A percentile compares a stretch with the other conserved stretches of the same genome.
Evolutionary conservation across 1,140 invertebrate species (phyloP).

Genomic region (Oreohelix idahoensis): DNA sequence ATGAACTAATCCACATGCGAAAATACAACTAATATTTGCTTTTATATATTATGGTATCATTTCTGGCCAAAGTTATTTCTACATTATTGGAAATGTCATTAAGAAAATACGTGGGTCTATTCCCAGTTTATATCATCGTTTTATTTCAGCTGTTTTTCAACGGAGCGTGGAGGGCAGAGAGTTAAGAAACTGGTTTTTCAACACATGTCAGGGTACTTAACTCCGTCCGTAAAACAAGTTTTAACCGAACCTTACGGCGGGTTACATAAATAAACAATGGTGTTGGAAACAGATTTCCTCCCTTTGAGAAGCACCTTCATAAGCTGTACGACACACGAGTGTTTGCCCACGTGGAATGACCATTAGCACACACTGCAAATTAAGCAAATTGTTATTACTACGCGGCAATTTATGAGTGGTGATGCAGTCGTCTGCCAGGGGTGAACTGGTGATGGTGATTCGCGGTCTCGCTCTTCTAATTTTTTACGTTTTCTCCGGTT

Average conservation of each 20-base stretch:
- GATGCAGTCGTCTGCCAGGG: neutral
- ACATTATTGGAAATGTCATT: slow-evolving; percentile 6
- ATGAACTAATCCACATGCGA: neutral
- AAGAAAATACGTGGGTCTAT: neutral
- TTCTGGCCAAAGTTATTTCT: slow-evolving; percentile 8
- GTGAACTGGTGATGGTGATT: neutral
- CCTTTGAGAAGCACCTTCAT: neutral
- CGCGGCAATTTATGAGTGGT: slow-evolving; percentile 18
- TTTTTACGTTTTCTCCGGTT: neutral
- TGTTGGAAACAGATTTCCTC: neutral
- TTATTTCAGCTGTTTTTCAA: slow-evolving; percentile 1
- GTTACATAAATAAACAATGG: slow-evolving; percentile 36
- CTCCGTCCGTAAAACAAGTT: slow-evolving; percentile 13
- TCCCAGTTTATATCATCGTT: neutral
- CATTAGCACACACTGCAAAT: slow-evolving; percentile 6
- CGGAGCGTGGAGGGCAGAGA: neutral
- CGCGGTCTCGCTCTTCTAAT: neutral
- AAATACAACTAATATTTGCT: neutral
- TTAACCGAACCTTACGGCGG: slow-evolving; percentile 22
- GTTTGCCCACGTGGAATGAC: slow-evolving; percentile 28
- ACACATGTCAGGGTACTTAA: slow-evolving; percentile 18
- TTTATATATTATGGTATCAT: neutral
- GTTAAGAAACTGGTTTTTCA: neutral
- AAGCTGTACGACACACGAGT: slow-evolving; percentile 9
- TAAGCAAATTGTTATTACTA: slow-evolving; percentile 26